Conservation (phyloP, 2,797 vertebrate species). For the Neomorphus geoffroyi region DNA sequence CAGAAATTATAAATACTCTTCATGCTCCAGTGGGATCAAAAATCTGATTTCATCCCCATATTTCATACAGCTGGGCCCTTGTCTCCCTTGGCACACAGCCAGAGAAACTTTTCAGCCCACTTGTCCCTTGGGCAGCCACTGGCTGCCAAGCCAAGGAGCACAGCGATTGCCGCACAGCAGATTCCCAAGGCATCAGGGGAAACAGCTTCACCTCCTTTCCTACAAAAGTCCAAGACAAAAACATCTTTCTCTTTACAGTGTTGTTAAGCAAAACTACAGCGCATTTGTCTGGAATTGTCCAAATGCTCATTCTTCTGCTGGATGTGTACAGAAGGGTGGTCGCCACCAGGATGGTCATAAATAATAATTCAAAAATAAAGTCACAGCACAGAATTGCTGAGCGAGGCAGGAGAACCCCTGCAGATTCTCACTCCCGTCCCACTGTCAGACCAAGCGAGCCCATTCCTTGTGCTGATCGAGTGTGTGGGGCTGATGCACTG, state of each 20-base stretch:
- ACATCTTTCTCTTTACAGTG: not conserved
- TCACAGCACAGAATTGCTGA: not conserved
- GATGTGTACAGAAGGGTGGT: not conserved
- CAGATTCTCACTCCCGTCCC: not conserved
- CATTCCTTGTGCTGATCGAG: not conserved
- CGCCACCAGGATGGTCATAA: not conserved
- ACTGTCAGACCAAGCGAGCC: not conserved
- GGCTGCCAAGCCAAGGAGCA: not conserved
- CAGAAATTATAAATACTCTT: not conserved
- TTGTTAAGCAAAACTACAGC: not conserved
- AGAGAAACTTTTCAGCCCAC: not conserved
- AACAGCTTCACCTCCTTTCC: not conserved
- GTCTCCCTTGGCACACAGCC: not conserved
- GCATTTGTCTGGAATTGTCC: not conserved
- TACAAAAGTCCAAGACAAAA: not conserved
- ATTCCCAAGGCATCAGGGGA: not conserved
- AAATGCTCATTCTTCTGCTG: not conserved
- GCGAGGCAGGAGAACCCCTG: not conserved
- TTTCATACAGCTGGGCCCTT: not conserved
- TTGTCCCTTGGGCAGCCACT: fast-evolving
- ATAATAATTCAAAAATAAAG: not conserved
- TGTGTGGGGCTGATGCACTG: fast-evolving
- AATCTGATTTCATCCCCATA: not conserved
- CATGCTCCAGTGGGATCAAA: not conserved
- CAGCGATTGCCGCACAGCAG: not conserved